Conservation (phyloP, 2,797 vertebrate species). For the Sebastes steindachneri region DNA sequence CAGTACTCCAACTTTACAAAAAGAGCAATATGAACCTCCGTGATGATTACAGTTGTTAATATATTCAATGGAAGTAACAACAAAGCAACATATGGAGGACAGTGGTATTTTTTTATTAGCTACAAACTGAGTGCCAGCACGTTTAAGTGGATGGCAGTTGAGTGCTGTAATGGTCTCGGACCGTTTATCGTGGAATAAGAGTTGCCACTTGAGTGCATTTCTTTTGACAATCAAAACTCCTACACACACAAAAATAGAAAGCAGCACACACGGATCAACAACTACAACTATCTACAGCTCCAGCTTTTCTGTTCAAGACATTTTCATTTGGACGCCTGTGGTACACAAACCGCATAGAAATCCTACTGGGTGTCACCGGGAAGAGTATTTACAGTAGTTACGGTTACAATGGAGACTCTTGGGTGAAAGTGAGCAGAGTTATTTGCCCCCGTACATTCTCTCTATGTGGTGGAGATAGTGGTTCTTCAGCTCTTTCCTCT, state of each 20-base stretch:
- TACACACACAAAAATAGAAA: slow-evolving; percentile 37
- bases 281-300: slow-evolving; percentile 56
- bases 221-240: slow-evolving; percentile 34
- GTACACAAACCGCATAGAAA: slow-evolving; percentile 27
- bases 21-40: slow-evolving; percentile 25
- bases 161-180: slow-evolving; percentile 53
- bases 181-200: slow-evolving; percentile 15
- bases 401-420: slow-evolving; percentile 1
- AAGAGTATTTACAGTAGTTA: slow-evolving; percentile 54
- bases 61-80: slow-evolving; percentile 28
- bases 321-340: slow-evolving; percentile 18
- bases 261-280: slow-evolving; percentile 48
- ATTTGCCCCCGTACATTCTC: slow-evolving; percentile 98
- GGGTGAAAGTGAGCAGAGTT: slow-evolving; percentile 21
- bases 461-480: slow-evolving; percentile 97
- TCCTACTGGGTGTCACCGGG: slow-evolving; percentile 14
- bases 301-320: slow-evolving; percentile 24
- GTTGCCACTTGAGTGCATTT: slow-evolving; percentile 20
- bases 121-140: slow-evolving; percentile 50
- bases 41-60: slow-evolving; percentile 21
- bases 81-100: slow-evolving; percentile 38
- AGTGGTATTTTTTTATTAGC: slow-evolving; percentile 35
- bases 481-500: slow-evolving; percentile 97
- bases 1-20: slow-evolving; percentile 46
- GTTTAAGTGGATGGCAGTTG: slow-evolving; percentile 66